phyloP scores from a whole-genome alignment of 2,113 vertebrate species.

The Steatornis caripensis region DNA sequence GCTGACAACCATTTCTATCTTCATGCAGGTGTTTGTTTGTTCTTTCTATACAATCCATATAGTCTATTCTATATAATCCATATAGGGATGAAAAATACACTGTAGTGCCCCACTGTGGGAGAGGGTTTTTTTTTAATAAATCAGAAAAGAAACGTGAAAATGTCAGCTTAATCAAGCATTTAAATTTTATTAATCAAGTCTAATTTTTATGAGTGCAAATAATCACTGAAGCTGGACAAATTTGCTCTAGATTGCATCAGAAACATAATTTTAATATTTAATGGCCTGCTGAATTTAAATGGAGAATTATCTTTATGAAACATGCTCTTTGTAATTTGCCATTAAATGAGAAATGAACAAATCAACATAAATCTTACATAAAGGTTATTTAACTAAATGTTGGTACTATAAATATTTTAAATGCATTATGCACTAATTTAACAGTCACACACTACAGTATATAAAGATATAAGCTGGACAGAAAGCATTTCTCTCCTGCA shows the following conservation, averaged over 20 bases:
- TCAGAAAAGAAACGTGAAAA: constrained; percentile 79
- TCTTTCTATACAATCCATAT: neutral
- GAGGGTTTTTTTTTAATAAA: constrained; percentile 78
- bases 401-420: constrained; percentile 75
- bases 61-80: neutral
- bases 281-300: constrained; percentile 80
- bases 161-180: constrained; percentile 82
- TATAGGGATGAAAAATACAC: neutral
- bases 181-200: constrained; percentile 82
- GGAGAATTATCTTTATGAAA: constrained; percentile 81
- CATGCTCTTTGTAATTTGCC: constrained; percentile 73
- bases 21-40: neutral
- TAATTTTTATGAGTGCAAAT: constrained; percentile 80
- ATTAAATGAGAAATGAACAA: constrained; percentile 76
- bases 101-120: neutral
- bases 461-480: constrained; percentile 30
- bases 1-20: neutral
- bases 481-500: neutral
- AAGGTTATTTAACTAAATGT: constrained; percentile 75
- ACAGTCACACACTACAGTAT: constrained; percentile 19
- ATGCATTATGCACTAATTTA: constrained; percentile 68
- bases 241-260: constrained; percentile 78
- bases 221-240: constrained; percentile 81
- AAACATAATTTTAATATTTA: constrained; percentile 82
- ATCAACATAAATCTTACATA: constrained; percentile 77